Conservation (phyloP, 2,888 invertebrate genomes). For the Scaptomyza caliginosa region DNA sequence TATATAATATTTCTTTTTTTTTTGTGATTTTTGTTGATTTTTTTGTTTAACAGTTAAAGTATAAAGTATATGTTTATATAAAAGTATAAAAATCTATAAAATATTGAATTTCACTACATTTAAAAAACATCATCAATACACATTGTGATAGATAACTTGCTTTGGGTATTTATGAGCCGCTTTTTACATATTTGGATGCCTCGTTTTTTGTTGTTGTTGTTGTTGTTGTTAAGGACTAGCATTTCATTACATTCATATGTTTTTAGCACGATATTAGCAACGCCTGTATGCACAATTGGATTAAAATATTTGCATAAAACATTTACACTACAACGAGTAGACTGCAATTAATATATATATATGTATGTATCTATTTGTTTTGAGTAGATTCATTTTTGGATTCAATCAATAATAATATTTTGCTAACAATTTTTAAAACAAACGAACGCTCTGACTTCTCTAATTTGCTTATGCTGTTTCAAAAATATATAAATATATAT, state of each 20-base stretch:
- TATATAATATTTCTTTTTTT: slow-evolving; percentile 8
- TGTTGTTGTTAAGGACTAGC: slow-evolving; percentile 56
- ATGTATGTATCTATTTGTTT: slow-evolving; percentile 41
- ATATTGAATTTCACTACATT: slow-evolving; percentile 79
- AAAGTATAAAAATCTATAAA: slow-evolving; percentile 81
- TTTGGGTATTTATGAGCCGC: slow-evolving; percentile 36
- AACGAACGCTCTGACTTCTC: slow-evolving; percentile 56
- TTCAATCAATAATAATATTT: slow-evolving; percentile 49
- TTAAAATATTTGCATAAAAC: slow-evolving; percentile 66
- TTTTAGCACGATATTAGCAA: slow-evolving; percentile 52
- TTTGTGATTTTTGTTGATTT: slow-evolving; percentile 40
- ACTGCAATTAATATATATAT: slow-evolving; percentile 40
- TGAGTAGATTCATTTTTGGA: slow-evolving; percentile 58
- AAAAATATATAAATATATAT: slow-evolving; percentile 72
- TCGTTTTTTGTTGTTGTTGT: neutral
- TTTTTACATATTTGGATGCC: slow-evolving; percentile 40
- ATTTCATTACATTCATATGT: slow-evolving; percentile 54
- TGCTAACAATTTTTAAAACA: slow-evolving; percentile 54
- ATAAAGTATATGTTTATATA: slow-evolving; percentile 77
- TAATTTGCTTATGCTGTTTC: slow-evolving; percentile 63
- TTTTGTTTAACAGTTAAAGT: slow-evolving; percentile 74
- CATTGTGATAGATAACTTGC: slow-evolving; percentile 11
- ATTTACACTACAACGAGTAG: slow-evolving; percentile 68
- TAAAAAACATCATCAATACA: slow-evolving; percentile 62
- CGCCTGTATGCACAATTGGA: slow-evolving; percentile 36